Evolutionary conservation across 2,113 vertebrate species (phyloP).

Genomic region (Lepisosteus osseus): DNA sequence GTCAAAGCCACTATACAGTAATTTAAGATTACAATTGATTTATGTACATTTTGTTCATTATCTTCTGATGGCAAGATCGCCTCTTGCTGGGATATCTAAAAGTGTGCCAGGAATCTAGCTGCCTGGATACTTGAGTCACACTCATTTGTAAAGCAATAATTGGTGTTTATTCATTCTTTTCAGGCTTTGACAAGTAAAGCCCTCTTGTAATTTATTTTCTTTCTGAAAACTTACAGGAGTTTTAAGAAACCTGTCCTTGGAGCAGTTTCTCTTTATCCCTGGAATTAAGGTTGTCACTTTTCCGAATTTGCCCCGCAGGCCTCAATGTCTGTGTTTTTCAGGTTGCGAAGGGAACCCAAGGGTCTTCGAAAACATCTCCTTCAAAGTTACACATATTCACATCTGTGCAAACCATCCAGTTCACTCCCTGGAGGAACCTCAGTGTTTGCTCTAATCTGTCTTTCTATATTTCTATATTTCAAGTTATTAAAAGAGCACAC

Average conservation of each 20-base stretch:
- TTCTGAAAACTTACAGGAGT: not conserved
- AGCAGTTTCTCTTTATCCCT: not conserved
- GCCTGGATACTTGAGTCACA: too few species aligned
- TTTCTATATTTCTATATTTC: too few species aligned
- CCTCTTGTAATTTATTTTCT: not conserved
- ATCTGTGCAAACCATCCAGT: too few species aligned
- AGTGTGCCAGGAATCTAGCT: too few species aligned
- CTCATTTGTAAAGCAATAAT: not conserved
- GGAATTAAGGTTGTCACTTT: not conserved
- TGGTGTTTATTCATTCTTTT: not conserved
- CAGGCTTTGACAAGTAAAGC: conserved; percentile 1
- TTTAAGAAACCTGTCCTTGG: not conserved
- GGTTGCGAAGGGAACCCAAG: not conserved
- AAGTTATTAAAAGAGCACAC: too few species aligned
- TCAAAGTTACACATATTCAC: not conserved
- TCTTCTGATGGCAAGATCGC: too few species aligned
- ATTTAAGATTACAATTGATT: too few species aligned
- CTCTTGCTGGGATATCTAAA: too few species aligned
- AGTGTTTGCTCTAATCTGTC: too few species aligned
- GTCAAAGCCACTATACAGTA: too few species aligned
- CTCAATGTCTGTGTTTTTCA: not conserved
- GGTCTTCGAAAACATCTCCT: not conserved
- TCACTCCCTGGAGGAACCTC: too few species aligned
- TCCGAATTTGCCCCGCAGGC: not conserved
- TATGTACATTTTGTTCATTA: too few species aligned